Percentiles rank a stretch among this genome's conserved stretches.
phyloP scores from a whole-genome alignment of 2,888 invertebrate species.

The Crocallis elinguaria region DNA sequence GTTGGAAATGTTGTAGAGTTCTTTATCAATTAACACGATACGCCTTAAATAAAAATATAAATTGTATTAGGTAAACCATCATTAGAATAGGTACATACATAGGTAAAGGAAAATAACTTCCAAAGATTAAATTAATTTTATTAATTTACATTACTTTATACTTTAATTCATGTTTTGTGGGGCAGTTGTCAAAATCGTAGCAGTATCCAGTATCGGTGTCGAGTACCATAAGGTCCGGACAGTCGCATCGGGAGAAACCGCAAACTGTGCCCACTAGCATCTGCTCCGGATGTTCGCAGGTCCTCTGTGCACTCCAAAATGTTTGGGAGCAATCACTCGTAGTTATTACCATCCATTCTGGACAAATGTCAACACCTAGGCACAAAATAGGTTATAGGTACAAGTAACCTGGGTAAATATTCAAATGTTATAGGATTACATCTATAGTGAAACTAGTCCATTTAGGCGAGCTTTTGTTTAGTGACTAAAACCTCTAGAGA shows the following conservation, averaged over 20 bases:
- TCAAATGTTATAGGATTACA: too few species aligned
- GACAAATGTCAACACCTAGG: conserved; percentile 63
- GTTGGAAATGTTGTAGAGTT: too few species aligned
- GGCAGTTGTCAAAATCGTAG: conserved; percentile 68
- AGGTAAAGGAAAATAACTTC: too few species aligned
- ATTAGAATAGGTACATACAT: too few species aligned
- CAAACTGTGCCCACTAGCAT: conserved; percentile 59
- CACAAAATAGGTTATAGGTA: not conserved
- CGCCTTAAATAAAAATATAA: too few species aligned
- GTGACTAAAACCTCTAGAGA: too few species aligned
- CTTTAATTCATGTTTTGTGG: conserved; percentile 48
- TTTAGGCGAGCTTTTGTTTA: too few species aligned
- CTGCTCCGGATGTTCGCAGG: conserved; percentile 60
- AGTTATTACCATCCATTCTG: conserved; percentile 59
- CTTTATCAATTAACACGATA: too few species aligned
- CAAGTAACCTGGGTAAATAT: too few species aligned
- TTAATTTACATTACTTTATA: not conserved
- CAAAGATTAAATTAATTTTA: too few species aligned
- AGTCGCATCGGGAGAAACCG: conserved; percentile 67
- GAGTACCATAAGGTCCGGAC: conserved; percentile 56
- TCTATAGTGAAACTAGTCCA: too few species aligned
- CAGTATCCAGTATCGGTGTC: conserved; percentile 64
- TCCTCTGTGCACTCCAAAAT: conserved; percentile 61
- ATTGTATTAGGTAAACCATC: too few species aligned
- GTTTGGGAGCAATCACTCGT: conserved; percentile 51